phyloP scores from a whole-genome alignment of 2,888 invertebrate species.

The Hydraecia micacea region DNA sequence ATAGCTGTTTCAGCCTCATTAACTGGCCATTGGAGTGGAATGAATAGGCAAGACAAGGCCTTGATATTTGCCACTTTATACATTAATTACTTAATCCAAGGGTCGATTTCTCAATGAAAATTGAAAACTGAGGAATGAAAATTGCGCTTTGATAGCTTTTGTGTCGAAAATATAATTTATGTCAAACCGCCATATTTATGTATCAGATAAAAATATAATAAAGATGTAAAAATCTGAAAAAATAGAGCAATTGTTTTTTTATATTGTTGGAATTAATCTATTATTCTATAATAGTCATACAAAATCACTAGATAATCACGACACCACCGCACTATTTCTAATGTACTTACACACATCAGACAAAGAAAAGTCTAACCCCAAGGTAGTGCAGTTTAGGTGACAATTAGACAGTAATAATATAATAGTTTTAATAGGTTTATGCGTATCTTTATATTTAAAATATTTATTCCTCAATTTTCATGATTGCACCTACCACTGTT shows the following conservation, averaged over 20 bases:
- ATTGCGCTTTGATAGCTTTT: neutral
- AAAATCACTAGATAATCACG: neutral
- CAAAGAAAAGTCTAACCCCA: neutral
- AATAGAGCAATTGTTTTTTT: neutral
- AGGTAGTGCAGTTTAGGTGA: neutral
- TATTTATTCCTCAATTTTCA: too few relatives aligned
- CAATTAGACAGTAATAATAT: too few relatives aligned
- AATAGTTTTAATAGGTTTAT: too few relatives aligned
- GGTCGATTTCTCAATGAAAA: neutral
- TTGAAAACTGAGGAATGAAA: neutral
- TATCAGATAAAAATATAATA: neutral
- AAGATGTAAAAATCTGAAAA: neutral
- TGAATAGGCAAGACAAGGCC: neutral
- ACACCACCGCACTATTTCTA: neutral
- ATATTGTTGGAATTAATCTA: neutral
- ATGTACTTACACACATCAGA: neutral
- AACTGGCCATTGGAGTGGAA: conserved; percentile 7
- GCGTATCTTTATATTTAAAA: too few relatives aligned
- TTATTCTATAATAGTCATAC: neutral
- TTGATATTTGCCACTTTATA: neutral
- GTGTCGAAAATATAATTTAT: neutral
- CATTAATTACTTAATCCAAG: neutral
- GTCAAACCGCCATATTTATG: neutral
- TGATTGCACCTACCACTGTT: too few relatives aligned
- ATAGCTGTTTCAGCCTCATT: neutral